A percentile compares a stretch with the other conserved stretches of the same genome.
phyloP scores from a whole-genome alignment of 2,888 invertebrate genomes.

The Meghimatium bilineatum region DNA sequence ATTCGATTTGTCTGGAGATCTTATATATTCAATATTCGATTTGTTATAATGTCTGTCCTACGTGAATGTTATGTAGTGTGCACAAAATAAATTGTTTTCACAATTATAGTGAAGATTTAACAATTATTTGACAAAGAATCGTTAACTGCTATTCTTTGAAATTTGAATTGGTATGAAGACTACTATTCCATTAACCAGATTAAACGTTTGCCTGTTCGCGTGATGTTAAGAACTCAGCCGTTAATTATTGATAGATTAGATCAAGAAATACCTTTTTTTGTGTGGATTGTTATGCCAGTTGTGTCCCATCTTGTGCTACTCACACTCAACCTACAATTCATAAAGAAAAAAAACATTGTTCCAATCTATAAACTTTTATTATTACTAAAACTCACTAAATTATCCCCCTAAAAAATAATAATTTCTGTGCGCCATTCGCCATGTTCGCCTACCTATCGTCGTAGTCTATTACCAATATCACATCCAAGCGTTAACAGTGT shows the following conservation, averaged over 20 bases:
- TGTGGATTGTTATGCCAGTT: neutral
- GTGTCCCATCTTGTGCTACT: neutral
- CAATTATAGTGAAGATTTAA: neutral
- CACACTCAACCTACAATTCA: neutral
- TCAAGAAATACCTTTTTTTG: conserved; percentile 4
- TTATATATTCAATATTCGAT: too few relatives aligned
- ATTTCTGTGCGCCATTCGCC: too few relatives aligned
- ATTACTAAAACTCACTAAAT: too few relatives aligned
- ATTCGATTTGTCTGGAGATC: too few relatives aligned
- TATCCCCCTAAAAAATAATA: too few relatives aligned
- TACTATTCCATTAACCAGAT: conserved; percentile 28
- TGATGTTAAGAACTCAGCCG: conserved; percentile 15
- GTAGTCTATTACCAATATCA: too few relatives aligned
- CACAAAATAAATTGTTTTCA: neutral
- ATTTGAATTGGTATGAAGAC: neutral
- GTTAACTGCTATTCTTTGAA: neutral
- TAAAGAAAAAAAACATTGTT: too few relatives aligned
- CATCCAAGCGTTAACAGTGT: too few relatives aligned
- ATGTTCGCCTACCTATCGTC: too few relatives aligned
- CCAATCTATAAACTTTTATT: too few relatives aligned
- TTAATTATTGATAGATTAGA: conserved; percentile 29
- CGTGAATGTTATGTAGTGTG: neutral
- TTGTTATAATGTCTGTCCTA: too few relatives aligned
- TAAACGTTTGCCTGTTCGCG: conserved; percentile 20
- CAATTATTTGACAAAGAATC: neutral